These are phyloP conservation scores for Timema podura DNA, from an alignment of 2,888 invertebrate species.

Conservation along the genomic window DNA sequence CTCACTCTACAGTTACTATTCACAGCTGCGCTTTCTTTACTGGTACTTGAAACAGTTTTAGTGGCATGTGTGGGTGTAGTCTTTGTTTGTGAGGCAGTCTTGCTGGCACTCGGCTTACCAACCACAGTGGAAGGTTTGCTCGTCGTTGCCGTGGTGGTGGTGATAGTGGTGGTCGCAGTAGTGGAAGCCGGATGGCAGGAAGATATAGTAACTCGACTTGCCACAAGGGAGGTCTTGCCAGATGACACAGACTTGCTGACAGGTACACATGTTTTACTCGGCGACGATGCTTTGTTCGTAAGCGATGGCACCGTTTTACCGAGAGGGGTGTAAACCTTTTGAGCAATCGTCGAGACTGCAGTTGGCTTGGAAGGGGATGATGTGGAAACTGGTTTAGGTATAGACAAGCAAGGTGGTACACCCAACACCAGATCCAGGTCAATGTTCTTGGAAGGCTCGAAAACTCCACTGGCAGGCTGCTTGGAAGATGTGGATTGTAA, in stretches of 20 bases:
- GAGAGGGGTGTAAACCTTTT: background rate
- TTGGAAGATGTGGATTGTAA: background rate
- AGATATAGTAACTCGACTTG: background rate
- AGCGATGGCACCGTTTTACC: no score
- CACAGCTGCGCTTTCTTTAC: background rate
- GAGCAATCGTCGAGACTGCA: background rate
- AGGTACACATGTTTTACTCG: no score
- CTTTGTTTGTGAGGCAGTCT: background rate
- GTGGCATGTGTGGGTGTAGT: conserved; percentile 4
- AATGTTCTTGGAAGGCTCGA: conserved; percentile 43
- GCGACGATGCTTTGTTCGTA: no score
- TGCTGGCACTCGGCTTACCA: conserved; percentile 4
- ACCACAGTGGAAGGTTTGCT: background rate
- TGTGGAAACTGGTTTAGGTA: conserved; percentile 44
- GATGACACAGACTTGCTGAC: background rate
- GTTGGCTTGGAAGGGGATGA: conserved; percentile 16
- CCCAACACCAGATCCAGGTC: conserved; percentile 15
- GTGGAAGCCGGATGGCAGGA: conserved; percentile 10
- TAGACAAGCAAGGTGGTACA: background rate
- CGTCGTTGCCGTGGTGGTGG: conserved; percentile 7
- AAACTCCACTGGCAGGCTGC: background rate
- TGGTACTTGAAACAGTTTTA: conserved; percentile 4
- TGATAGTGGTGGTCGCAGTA: background rate
- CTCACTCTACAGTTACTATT: no score
- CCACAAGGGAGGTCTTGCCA: background rate